Conservation (phyloP, 2,113 vertebrate species). For the Crotalus viridis region DNA sequence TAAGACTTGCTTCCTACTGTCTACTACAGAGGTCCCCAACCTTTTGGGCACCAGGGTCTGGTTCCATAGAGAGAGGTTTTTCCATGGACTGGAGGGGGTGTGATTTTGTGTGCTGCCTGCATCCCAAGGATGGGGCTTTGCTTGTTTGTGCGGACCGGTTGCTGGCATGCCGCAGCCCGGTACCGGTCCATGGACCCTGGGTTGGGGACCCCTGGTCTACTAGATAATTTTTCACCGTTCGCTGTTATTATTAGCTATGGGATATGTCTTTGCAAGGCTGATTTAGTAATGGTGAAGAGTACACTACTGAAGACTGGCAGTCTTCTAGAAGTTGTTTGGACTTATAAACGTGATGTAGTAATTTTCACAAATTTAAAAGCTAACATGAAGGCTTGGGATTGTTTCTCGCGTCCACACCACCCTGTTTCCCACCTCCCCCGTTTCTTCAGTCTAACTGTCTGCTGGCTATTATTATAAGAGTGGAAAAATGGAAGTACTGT, state of each 20-base stretch:
- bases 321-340: background rate
- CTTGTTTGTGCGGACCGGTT: no score
- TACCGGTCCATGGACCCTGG: no score
- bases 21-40: no score
- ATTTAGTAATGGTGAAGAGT: background rate
- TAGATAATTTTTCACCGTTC: no score
- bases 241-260: background rate
- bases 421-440: no score
- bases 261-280: background rate
- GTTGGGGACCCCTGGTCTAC: no score
- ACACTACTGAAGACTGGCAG: background rate
- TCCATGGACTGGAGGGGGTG: no score
- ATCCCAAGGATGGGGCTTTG: no score
- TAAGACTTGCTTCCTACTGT: background rate
- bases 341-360: background rate
- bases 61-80: no score
- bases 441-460: background rate
- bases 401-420: background rate
- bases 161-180: no score
- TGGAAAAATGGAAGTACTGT: background rate
- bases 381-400: background rate
- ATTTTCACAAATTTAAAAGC: background rate
- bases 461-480: background rate
- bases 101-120: no score
- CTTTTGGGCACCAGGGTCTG: no score